Evolutionary conservation across 2,113 vertebrate genomes (phyloP).

Genomic region (Ariopsis seemanni): DNA sequence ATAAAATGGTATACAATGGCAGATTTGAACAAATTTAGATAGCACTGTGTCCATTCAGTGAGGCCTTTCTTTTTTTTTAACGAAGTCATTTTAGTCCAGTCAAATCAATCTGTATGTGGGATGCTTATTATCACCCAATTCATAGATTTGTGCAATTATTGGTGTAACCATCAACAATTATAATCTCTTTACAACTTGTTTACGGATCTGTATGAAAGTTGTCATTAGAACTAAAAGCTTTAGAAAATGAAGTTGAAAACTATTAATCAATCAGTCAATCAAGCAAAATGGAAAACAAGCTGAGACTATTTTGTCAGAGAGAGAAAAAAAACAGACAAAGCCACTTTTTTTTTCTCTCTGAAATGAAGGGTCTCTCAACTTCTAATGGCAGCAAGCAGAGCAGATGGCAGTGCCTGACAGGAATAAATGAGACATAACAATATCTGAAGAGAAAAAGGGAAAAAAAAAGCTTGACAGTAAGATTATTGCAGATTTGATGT

Average conservation of each 20-base stretch:
- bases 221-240: background rate
- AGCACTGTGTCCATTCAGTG: conserved; percentile 28
- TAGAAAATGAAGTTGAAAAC: background rate
- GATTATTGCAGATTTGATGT: background rate
- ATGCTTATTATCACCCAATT: conserved; percentile 6
- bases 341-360: background rate
- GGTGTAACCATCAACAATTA: background rate
- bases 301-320: background rate
- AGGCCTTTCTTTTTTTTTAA: background rate
- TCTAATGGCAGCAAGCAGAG: conserved; percentile 22
- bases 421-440: conserved; percentile 12
- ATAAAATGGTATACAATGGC: conserved; percentile 18
- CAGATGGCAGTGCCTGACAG: background rate
- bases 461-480: background rate
- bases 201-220: background rate
- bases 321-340: background rate
- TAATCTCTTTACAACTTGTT: background rate
- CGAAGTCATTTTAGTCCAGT: background rate
- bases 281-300: background rate
- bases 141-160: conserved; percentile 30
- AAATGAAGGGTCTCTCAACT: background rate
- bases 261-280: background rate
- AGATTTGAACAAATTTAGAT: conserved; percentile 30
- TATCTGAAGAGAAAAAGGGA: background rate
- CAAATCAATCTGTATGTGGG: background rate